These are phyloP conservation scores for Mustela lutreola DNA, from an alignment of 2,113 vertebrate species.

Conservation along the genomic window DNA sequence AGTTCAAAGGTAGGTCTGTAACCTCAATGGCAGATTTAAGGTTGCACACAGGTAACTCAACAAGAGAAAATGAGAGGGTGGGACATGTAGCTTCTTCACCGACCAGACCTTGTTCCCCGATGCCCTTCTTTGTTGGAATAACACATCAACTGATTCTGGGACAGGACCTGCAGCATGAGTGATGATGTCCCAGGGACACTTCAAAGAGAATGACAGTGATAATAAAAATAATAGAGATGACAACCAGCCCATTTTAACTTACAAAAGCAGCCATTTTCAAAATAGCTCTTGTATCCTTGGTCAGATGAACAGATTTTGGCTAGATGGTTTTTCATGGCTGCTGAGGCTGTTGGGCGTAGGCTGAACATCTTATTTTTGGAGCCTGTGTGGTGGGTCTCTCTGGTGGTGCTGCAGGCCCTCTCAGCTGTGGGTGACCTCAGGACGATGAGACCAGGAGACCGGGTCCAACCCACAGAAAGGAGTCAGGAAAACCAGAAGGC, in stretches of 20 bases:
- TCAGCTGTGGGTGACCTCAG: neutral
- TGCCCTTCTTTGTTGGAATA: neutral
- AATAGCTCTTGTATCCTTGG: neutral
- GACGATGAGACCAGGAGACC: neutral
- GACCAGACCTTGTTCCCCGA: neutral
- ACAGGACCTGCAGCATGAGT: neutral
- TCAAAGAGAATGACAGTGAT: neutral
- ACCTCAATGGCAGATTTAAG: neutral
- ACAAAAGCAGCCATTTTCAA: neutral
- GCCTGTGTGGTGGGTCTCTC: neutral
- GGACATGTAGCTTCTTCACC: neutral
- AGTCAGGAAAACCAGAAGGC: neutral
- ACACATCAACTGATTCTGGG: neutral
- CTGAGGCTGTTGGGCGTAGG: rapidly evolving
- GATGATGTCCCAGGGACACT: neutral
- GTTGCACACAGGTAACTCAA: neutral
- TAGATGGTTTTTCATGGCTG: neutral
- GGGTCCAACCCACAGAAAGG: neutral
- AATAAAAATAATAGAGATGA: neutral
- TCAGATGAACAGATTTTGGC: neutral
- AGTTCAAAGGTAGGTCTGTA: slow-evolving; percentile 53
- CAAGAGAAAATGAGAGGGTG: neutral
- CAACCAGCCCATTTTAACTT: neutral
- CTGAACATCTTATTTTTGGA: neutral
- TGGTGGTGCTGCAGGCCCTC: neutral